Base-by-base conservation (phyloP, 2,797 vertebrate species). In the Anableps anableps region DNA sequence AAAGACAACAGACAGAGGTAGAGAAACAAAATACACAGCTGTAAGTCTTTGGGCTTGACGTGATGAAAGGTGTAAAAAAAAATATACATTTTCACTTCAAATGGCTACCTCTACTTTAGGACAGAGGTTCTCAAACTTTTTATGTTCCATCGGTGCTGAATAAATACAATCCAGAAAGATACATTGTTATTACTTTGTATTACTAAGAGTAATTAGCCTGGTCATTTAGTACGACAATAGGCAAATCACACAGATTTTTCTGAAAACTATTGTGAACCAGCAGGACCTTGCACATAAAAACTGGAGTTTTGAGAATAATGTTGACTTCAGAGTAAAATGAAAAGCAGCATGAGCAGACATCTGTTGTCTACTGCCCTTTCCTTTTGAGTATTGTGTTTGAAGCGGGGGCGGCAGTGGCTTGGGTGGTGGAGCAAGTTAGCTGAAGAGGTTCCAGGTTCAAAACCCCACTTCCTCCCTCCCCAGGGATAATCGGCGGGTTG, bases 21-120 rank as follows among this genome's bases (percentile, higher is more conserved):
- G 53, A 86, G 75, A 85, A 83, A 86, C n/a, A 83, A 86, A n/a
- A 78, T 75, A 88, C 84, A 79, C 90, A 90, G 74, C 93, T 86
- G 88, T 91, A 84, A 83, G 79, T 74, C 83, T 45, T 85, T 74
- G 60, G 64, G 74, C 43, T 89, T 83, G 85, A 90, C 31, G 83
- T 70, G 55, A 82, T 71, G 77, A 80, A 81, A 91, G 77, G 85
- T 87, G 87, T 80, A 84, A 89, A 91, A 83, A 84, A 86, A 90
- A n/a, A 77, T 38, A 88, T 86, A 73, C 83, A 68, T 85, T 9
- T 75, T 43, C 26, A n/a, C n/a, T n/a, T n/a, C n/a, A n/a, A n/a
- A n/a, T n/a, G n/a, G n/a, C n/a, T 55, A 55, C 13, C 53, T 53
- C 58, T 60, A 17, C 14, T 31, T 60, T 17, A 60, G 58, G 58